Percentiles rank a stretch among this genome's conserved stretches.
These are phyloP conservation scores for Platypus cylindrus DNA, from an alignment of 2,888 invertebrate genomes.

Conservation along the genomic window DNA sequence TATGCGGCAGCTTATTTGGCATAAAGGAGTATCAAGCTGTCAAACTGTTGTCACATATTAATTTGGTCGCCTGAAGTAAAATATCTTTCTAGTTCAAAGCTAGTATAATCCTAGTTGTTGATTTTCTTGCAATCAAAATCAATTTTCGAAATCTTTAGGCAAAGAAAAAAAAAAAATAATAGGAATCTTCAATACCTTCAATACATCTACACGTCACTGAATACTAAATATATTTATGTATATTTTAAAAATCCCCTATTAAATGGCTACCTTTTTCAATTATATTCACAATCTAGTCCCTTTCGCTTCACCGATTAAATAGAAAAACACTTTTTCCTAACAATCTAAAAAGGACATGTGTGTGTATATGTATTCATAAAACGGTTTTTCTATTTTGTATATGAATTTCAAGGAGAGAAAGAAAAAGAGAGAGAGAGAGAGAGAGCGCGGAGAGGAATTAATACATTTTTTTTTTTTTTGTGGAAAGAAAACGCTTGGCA, in stretches of 20 bases:
- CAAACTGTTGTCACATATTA: too few relatives aligned
- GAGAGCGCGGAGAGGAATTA: conserved; percentile 13
- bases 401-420: too few relatives aligned
- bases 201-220: conserved; percentile 32
- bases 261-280: conserved; percentile 35
- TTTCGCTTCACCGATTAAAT: conserved; percentile 23
- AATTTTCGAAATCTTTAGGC: too few relatives aligned
- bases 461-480: conserved; percentile 13
- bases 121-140: too few relatives aligned
- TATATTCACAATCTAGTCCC: conserved; percentile 35
- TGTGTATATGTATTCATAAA: conserved; percentile 8
- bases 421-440: too few relatives aligned
- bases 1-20: too few relatives aligned
- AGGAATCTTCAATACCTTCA: too few relatives aligned
- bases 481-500: conserved; percentile 7
- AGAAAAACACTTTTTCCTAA: conserved; percentile 10
- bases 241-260: conserved; percentile 30
- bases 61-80: too few relatives aligned
- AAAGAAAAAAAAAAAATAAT: too few relatives aligned
- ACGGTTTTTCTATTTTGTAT: conserved; percentile 3
- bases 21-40: too few relatives aligned
- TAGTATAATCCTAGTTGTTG: too few relatives aligned
- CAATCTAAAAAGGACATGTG: conserved; percentile 15
- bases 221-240: conserved; percentile 33
- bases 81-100: too few relatives aligned